phyloP scores from a whole-genome alignment of 2,888 invertebrate species.

The Stictocephala bisonia region DNA sequence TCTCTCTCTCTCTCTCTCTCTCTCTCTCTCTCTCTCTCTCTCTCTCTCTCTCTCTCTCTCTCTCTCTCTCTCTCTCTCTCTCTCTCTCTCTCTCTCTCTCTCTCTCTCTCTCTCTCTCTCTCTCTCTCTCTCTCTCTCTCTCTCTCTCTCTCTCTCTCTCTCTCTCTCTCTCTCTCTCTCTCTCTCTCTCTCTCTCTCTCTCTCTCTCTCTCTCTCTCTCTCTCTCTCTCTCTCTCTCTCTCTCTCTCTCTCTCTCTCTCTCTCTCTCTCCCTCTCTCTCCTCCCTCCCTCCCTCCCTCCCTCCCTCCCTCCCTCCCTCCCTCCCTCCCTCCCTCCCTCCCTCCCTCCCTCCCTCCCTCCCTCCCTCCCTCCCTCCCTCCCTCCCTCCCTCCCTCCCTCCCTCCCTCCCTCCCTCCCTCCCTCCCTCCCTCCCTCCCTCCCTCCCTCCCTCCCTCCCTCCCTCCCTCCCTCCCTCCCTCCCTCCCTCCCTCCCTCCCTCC shows the following conservation, averaged over 20 bases:
- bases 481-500: not conserved
- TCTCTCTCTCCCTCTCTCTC: not conserved
- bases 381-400: not conserved
- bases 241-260: not conserved
- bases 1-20: not conserved
- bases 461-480: not conserved
- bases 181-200: not conserved
- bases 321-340: not conserved
- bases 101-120: not conserved
- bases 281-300: not conserved
- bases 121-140: not conserved
- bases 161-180: not conserved
- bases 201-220: too few relatives aligned
- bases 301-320: not conserved
- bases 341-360: not conserved
- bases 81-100: not conserved
- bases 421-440: not conserved
- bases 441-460: not conserved
- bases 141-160: not conserved
- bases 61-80: not conserved
- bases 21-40: not conserved
- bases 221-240: not conserved
- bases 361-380: too few relatives aligned
- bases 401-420: not conserved
- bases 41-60: not conserved